Base-by-base conservation (phyloP, 2,797 vertebrate genomes). In the Gymnopithys bicolor region DNA sequence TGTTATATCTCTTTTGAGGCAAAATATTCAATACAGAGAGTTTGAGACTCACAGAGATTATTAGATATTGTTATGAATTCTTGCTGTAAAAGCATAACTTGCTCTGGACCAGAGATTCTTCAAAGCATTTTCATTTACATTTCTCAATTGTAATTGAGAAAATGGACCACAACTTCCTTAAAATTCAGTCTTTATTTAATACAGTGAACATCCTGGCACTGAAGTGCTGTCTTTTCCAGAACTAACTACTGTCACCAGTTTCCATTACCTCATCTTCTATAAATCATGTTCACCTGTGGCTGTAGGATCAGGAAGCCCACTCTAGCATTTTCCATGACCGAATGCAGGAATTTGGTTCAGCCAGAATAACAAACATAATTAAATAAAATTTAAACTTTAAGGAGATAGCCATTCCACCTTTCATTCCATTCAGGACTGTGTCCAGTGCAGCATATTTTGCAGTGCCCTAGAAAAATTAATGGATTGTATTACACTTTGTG, bases 391-490 rank as follows among this genome's bases (percentile, higher is more conserved):
- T 55, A 43, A 27, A 14, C 21, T 17, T 25, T 39, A 49, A 73
- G 25, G 10, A 39, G 21, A 16, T 11, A 32, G 14, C 10, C 0
- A 0, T 49, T 53, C n/a, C 10, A 39, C 5, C 22, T 35, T 71
- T 76, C 13, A 7, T 13, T 16, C 19, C 7, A 3, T 45, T 69
- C 46, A 85, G 48, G 18, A 63, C 11, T 14, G 3, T 9, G 19
- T 6, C 25, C 35, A 55, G 25, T 21, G 15, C 21, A 37, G 45
- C 3, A 0, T 19, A 46, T 74, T 91, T 62, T 67, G 11, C 39
- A 52, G 56, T 35, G 41, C 46, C 52, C 33, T 73, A 28, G 39
- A 25, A 78, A 84, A 32, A 62, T 28, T 35, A 77, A 67, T 37
- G 9, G 35, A 59, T 53, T 75, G 18, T 13, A 39, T 58, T 69